phyloP scores from a whole-genome alignment of 2,113 vertebrate genomes.

The Chaetodon auriga region DNA sequence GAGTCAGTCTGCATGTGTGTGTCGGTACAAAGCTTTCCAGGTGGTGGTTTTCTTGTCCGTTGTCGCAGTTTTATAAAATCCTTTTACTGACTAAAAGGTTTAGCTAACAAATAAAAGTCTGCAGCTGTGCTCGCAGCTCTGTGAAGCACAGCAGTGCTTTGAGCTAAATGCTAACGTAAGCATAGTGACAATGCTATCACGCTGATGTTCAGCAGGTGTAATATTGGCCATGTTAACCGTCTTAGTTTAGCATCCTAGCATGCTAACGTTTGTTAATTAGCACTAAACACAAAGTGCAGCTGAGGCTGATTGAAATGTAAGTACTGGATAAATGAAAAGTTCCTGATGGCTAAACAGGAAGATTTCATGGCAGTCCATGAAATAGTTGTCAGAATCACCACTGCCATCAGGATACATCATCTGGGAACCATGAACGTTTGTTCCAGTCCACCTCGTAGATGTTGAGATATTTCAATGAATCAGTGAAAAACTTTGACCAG shows the following conservation, averaged over 20 bases:
- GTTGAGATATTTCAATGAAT: neutral
- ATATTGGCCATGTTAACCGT: neutral
- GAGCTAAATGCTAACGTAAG: conserved; percentile 8
- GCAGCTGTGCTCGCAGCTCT: neutral
- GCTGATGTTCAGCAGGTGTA: neutral
- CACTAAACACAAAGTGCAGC: neutral
- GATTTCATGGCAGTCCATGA: neutral
- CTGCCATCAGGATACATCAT: neutral
- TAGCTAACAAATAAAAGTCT: conserved; percentile 5
- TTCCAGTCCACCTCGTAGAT: neutral
- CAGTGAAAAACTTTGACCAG: neutral
- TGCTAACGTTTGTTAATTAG: neutral
- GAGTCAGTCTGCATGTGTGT: conserved; percentile 70
- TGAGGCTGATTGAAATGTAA: neutral
- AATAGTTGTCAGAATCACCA: neutral
- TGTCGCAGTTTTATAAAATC: neutral
- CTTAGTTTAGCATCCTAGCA: neutral
- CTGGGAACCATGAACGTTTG: neutral
- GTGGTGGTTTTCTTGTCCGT: conserved; percentile 55
- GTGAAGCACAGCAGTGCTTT: neutral
- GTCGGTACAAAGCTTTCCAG: conserved; percentile 52
- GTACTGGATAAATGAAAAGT: no score
- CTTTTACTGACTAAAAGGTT: neutral
- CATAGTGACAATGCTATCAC: neutral
- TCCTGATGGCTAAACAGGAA: no score